Base-by-base conservation (phyloP, 2,888 invertebrate species). In the Poecilus cupreus region DNA sequence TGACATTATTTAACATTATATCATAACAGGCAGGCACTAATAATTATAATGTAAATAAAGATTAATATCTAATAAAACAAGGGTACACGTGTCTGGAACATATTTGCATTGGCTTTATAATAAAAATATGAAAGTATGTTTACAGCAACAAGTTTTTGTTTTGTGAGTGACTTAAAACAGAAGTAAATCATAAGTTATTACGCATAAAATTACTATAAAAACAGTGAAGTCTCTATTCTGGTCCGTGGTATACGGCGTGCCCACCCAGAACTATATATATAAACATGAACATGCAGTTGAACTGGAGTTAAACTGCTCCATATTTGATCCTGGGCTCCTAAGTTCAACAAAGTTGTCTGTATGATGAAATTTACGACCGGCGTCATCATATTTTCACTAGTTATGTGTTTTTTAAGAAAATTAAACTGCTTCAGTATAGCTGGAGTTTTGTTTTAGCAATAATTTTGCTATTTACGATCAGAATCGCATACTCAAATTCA, bases 121-220 rank as follows among this genome's bases (percentile, higher is more conserved):
- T 79, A 79, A 79, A 79, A 79, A 79, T 68, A 79, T 64, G 70
- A 32, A 68, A 20, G 68, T 68, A 68, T 79, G 79, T 79, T 79
- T 70, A 79, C 68, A 49, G 79, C 68, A 68, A 79, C 26, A 68
- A 68, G 79, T 79, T 79, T 79, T 79, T 79, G 79, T 79, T 68
- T 76, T 79, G 64, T 51, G 68, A 68, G 37, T 26, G 46, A 68
- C 79, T 79, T 79, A 51, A 79, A 70, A 60, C 79, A 68, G 80
- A 72, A 72, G 68, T 80, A 80, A 80, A 80, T 80, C 80, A 80
- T 80, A 80, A 80, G 72, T 80, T 80, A 80, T 80, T 80, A 80
- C 80, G 80, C 80, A 80, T 80, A 80, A 80, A 80, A 80, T 80
- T 80, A 80, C 80, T 72, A 80, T 80, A 80, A 80, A 80, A 80